phyloP scores from a whole-genome alignment of 2,797 vertebrate genomes.

The Sebastes elongatus region DNA sequence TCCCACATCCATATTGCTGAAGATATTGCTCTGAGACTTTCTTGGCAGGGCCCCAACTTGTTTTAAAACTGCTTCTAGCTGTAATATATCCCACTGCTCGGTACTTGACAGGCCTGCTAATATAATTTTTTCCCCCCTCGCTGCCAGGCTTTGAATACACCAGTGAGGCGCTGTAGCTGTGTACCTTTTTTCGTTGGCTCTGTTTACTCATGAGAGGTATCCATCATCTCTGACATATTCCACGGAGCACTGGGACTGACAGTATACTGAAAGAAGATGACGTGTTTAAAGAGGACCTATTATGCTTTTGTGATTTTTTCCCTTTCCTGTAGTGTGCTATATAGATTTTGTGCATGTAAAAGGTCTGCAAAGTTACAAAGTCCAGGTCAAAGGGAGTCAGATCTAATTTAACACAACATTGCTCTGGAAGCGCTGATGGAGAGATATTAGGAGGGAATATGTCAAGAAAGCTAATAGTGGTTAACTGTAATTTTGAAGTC shows the following conservation, averaged over 20 bases:
- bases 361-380: too few species aligned
- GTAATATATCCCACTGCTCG: constrained; percentile 60
- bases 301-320: too few species aligned
- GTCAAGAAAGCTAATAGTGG: neutral
- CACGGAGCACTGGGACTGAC: neutral
- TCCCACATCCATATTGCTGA: constrained; percentile 48
- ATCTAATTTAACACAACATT: neutral
- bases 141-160: constrained; percentile 34
- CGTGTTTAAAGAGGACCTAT: neutral
- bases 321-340: too few species aligned
- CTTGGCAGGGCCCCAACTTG: constrained; percentile 52
- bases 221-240: constrained; percentile 33
- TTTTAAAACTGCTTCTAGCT: constrained; percentile 62
- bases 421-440: neutral
- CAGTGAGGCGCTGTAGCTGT: neutral
- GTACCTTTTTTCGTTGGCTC: neutral
- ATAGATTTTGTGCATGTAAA: too few species aligned
- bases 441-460: neutral
- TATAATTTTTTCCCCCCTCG: neutral
- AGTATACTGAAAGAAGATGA: neutral
- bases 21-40: constrained; percentile 72
- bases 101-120: constrained; percentile 51
- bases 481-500: neutral
- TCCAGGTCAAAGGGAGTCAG: neutral
- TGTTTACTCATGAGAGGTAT: constrained; percentile 36